Base-by-base conservation (phyloP, 2,888 invertebrate genomes). In the Punctoribates punctum region DNA sequence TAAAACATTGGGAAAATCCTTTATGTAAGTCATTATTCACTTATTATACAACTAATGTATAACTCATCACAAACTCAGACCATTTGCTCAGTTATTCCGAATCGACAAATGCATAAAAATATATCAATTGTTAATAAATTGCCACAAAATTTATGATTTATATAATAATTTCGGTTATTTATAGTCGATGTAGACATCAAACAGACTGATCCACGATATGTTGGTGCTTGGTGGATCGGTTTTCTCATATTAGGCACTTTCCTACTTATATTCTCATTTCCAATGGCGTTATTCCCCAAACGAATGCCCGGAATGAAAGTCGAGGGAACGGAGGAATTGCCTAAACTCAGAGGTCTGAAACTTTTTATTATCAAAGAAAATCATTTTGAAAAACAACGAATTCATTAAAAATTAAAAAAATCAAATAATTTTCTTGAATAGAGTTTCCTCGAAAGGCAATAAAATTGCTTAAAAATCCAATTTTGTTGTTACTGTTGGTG, bases 191-290 rank as follows among this genome's bases (percentile, higher is more conserved):
- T 80, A 5, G 79, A 78, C 8, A 78, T 81, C 23, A 72, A 76
- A 38, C 46, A 74, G 11, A 75, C 75, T 11, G 81, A 81, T 73
- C 81, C 81, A 5, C 79, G 80, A 29, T 81, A 80, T 80, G 77
- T 81, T 0, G 81, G 81, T 25, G 80, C 81, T 1, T 81, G 81
- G 81, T 81, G 81, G 81, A 73, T 81, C 54, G 81, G 81, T 38
- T 81, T 81, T 70, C 27, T 81, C 17, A 75, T 81, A 17, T 57
- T 80, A 11, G 81, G 81, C 0, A 23, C 76, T 15, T 51, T 77
- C 4, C 38, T 80, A 13, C 62, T 79, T 0, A 9, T 81, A n/a
- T 78, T 80, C 27, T 75, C 80, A 5, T n/a, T 79, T 17, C 77
- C 80, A 3, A 72, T 81, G 29, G 70, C 78, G 3, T 65, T 81